Evolutionary conservation across 1,140 invertebrate genomes (phyloP).

Genomic region (Macrocentrus cingulum): DNA sequence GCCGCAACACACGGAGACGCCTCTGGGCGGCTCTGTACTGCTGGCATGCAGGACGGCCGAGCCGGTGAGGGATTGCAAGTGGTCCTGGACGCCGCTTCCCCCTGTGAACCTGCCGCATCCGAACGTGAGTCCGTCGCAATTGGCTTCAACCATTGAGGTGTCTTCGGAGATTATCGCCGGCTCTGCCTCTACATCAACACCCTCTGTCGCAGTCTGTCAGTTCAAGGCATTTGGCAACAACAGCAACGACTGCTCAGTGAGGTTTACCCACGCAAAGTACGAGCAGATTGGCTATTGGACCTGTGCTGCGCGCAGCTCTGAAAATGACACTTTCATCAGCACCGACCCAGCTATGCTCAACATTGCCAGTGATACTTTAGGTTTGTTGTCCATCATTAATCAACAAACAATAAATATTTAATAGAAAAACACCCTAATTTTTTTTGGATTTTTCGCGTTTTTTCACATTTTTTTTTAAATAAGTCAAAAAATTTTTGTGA

Average conservation of each 20-base stretch:
- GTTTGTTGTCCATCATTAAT: too few species aligned
- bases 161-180: slow-evolving; percentile 17
- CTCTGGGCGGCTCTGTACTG: slow-evolving; percentile 48
- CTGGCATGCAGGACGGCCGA: slow-evolving; percentile 48
- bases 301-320: slow-evolving; percentile 47
- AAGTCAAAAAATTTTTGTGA: too few species aligned
- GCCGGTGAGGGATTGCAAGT: slow-evolving; percentile 52
- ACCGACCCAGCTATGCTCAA: slow-evolving; percentile 50
- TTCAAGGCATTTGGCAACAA: slow-evolving; percentile 56
- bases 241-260: slow-evolving; percentile 55
- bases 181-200: slow-evolving; percentile 34
- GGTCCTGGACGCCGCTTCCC: slow-evolving; percentile 54
- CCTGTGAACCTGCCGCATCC: slow-evolving; percentile 51
- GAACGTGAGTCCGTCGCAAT: slow-evolving; percentile 37
- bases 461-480: too few species aligned
- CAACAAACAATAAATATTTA: too few species aligned
- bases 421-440: too few species aligned
- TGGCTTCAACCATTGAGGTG: slow-evolving; percentile 23
- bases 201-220: slow-evolving; percentile 44
- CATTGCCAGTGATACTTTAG: slow-evolving; percentile 45
- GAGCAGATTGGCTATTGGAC: slow-evolving; percentile 57
- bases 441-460: too few species aligned
- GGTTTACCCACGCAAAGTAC: slow-evolving; percentile 51
- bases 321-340: slow-evolving; percentile 48
- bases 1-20: slow-evolving; percentile 46